These are phyloP conservation scores for Ostrea denselamellosa DNA, from an alignment of 1,140 invertebrate genomes.

Conservation along the genomic window DNA sequence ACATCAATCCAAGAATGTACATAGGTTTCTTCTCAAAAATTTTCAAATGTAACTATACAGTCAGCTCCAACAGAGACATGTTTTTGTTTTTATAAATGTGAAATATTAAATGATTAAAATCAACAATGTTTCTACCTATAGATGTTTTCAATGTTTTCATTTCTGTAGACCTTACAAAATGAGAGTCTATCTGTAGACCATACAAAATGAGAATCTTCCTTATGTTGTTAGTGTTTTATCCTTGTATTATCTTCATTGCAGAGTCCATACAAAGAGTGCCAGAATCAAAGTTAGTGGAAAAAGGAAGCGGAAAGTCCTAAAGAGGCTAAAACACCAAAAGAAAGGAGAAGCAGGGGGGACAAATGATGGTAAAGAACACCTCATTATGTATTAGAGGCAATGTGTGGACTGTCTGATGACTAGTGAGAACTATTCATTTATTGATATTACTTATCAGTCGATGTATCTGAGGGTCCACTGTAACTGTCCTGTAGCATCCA, in stretches of 20 bases:
- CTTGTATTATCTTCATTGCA: not conserved
- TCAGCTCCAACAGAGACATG: no score
- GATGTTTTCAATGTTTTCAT: not conserved
- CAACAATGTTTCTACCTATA: not conserved
- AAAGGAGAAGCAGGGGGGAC: not conserved
- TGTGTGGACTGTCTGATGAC: not conserved
- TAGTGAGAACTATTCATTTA: not conserved
- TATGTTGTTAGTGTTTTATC: not conserved
- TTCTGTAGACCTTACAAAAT: not conserved
- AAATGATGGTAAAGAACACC: not conserved
- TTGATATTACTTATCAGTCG: not conserved
- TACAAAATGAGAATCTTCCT: not conserved
- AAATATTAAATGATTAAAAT: not conserved
- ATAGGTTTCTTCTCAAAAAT: no score
- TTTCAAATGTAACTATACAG: no score
- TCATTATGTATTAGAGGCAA: not conserved
- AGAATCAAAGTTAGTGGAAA: constrained; percentile 4
- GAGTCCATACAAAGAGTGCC: constrained; percentile 23
- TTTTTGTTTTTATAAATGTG: not conserved
- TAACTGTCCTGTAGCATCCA: no score
- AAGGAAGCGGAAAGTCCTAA: not conserved
- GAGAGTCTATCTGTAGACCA: no score
- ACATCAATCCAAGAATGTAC: no score
- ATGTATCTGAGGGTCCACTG: not conserved
- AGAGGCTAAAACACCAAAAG: not conserved